Base-by-base conservation (phyloP, 2,888 invertebrate species). In the Sericinus montela region DNA sequence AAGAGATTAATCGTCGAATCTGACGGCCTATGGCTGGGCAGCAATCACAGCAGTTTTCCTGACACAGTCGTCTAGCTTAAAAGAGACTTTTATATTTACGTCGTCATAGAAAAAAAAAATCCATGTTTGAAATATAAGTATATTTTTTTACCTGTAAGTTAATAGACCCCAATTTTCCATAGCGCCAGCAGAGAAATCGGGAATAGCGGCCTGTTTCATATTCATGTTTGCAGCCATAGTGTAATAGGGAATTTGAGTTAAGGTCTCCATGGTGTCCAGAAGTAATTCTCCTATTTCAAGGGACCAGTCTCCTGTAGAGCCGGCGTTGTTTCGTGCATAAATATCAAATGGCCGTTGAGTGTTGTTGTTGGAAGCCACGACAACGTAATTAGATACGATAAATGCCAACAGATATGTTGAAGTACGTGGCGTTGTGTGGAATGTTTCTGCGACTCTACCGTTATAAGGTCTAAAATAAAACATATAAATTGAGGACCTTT, bases 141-240 rank as follows among this genome's bases (percentile, higher is more conserved):
- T 19, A 19, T 19, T 4, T 1, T 28, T 15, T 52, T 72, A 92
- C 92, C 91, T 91, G 82, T 94, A 96, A 0, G 95, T 95, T 30
- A 95, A 90, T 25, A 95, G 85, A 5, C 95, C 95, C 95, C 95
- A 95, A 67, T 96, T 95, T 74, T 95, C 95, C 95, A 95, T 95
- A 49, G 95, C 95, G 48, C 94, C 94, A 60, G 93, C 92, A 25
- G 92, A 90, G 70, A 95, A 94, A 64, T 95, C 94, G 3, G 95
- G 94, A 49, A 96, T 92, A 1, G 95, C 95, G 7, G 94, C 93
- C 60, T 95, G 92, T 65, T 95, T 94, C 68, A 93, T 88, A 43
- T 76, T 64, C 54, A 89, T 69, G 29, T 80, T 65, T 0, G 37
- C 14, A 4, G 90, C 88, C 84, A 93, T 92, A 0, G 71, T 62